Evolutionary conservation across 2,113 vertebrate genomes (phyloP).

Genomic region (Echinops telfairi): DNA sequence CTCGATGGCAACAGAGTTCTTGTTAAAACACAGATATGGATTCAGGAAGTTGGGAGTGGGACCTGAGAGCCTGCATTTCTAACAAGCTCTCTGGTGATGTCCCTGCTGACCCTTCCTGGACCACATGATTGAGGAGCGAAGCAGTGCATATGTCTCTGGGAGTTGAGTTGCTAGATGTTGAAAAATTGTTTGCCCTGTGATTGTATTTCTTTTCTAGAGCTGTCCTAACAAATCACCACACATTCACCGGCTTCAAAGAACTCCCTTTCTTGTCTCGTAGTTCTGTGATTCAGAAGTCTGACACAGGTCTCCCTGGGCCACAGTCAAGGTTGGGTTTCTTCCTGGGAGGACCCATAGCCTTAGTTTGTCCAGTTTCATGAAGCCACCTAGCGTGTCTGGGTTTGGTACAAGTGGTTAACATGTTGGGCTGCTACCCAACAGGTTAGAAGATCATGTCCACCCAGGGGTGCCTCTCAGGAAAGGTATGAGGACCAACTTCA

Average conservation of each 20-base stretch:
- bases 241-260: background rate
- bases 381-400: background rate
- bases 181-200: slow-evolving; percentile 14
- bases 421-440: background rate
- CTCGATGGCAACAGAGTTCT: background rate
- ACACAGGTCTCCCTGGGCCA: background rate
- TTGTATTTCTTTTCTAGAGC: slow-evolving; percentile 24
- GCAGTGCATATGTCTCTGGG: background rate
- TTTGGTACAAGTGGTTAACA: background rate
- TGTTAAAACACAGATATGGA: background rate
- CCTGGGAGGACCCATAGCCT: background rate
- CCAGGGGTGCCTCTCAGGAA: background rate
- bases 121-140: slow-evolving; percentile 27
- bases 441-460: background rate
- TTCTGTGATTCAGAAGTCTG: background rate
- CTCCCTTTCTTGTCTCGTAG: background rate
- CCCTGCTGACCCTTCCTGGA: background rate
- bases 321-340: background rate
- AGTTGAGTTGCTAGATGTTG: slow-evolving; percentile 6
- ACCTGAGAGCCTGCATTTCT: background rate
- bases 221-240: background rate
- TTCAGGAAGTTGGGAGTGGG: background rate
- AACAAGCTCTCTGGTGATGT: background rate
- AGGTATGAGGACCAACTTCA: background rate
- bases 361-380: background rate